Conservation (phyloP, 2,888 invertebrate genomes). For the Eupithecia tripunctaria region DNA sequence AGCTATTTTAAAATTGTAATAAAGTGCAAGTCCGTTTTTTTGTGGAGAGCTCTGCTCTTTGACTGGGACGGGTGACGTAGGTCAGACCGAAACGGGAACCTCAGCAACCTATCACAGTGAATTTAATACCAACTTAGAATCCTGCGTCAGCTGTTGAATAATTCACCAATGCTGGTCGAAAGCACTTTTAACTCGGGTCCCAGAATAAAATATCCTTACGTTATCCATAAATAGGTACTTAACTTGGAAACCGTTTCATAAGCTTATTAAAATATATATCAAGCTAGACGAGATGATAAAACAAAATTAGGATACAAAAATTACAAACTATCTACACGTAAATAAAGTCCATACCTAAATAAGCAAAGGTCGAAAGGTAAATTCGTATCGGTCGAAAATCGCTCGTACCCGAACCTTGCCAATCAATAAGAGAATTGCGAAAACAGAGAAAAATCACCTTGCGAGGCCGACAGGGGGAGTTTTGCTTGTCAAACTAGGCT, state of each 20-base stretch:
- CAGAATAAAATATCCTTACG: conserved; percentile 16
- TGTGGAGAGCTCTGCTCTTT: conserved; percentile 17
- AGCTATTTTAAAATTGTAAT: conserved; percentile 26
- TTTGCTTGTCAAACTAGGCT: conserved; percentile 4
- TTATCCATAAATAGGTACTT: conserved; percentile 30
- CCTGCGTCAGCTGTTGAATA: conserved; percentile 52
- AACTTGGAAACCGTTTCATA: neutral
- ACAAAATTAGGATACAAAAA: neutral
- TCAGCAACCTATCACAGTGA: conserved; percentile 42
- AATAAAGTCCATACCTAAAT: neutral
- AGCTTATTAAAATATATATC: neutral
- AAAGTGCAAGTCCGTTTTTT: conserved; percentile 23
- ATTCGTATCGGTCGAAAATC: conserved; percentile 48
- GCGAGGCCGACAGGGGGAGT: conserved; percentile 1
- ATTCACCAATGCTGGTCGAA: conserved; percentile 50
- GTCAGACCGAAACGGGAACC: conserved; percentile 45
- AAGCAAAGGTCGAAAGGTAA: conserved; percentile 23
- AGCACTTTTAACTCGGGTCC: conserved; percentile 47
- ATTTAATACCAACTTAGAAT: conserved; percentile 42
- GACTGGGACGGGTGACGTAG: conserved; percentile 44
- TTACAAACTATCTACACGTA: neutral
- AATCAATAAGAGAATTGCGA: conserved; percentile 61
- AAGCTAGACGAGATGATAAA: neutral
- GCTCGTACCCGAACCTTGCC: conserved; percentile 58
- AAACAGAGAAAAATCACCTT: conserved; percentile 50